Evolutionary conservation across 1,140 invertebrate species (phyloP), one percentile per base, ranked within the genome.

Genomic region (Anastrepha ludens): DNA sequence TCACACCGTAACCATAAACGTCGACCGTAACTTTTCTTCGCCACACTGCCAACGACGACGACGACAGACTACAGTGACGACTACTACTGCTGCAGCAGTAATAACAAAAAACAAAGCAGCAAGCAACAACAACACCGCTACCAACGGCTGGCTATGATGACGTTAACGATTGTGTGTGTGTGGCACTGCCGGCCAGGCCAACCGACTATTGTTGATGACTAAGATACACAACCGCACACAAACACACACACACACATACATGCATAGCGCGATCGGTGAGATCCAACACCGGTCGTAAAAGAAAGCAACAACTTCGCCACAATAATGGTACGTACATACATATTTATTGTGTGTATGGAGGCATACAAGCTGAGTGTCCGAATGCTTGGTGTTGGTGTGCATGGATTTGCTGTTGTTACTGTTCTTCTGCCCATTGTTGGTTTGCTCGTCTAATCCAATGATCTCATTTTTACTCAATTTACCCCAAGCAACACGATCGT

Each of bases 81-180:
- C 20, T 3, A 41, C 85, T 86, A 59, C 85, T 5, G 58, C 39
- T 41, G 55, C 15, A 55, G 47, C 74, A 29, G 55, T 20, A 81
- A 81, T 81, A 81, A 81, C 47, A 81, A 74, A 17, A 74, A 29
- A 47, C 70, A 74, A 44, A 29, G 29, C 44, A 47, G 17, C 44
- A 44, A 47, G 47, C 60, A 74, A 41, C 47, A 81, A 55, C 44
- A 50, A 81, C 74, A 78, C 6, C 70, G n/a, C 2, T 39, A 50
- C 50, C 70, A 78, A 78, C 70, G 29, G 50, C 17, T 55, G n/a
- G 44, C 44, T 78, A 81, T 58, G 44, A 58, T 81, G 47, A 81
- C 74, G 74, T 50, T 81, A 55, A 81, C 74, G 41, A 47, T 78
- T 87, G 55, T 89, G 86, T 89, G 87, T 88, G 86, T 87, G 88